A percentile compares a stretch with the other conserved stretches of the same genome.
phyloP scores from a whole-genome alignment of 2,888 invertebrate genomes.

The Drosophila picticornis region DNA sequence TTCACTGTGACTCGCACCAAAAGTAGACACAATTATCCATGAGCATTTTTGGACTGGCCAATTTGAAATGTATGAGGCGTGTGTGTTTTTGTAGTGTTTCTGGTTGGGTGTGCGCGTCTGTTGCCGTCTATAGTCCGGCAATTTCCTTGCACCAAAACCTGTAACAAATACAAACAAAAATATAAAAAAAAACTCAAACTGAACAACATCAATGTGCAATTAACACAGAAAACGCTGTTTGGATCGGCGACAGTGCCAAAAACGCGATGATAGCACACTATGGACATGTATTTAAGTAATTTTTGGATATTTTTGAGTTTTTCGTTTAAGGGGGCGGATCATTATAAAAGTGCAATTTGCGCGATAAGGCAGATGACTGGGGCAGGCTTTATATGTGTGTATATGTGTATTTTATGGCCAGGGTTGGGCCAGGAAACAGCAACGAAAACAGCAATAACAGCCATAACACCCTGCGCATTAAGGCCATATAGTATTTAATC shows the following conservation, averaged over 20 bases:
- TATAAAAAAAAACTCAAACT: constrained; percentile 7
- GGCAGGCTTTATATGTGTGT: constrained; percentile 6
- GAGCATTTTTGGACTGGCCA: constrained; percentile 63
- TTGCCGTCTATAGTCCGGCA: constrained; percentile 39
- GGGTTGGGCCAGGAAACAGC: constrained; percentile 33
- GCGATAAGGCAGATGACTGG: constrained; percentile 57
- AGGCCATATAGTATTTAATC: constrained; percentile 80
- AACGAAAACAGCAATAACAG: constrained; percentile 3
- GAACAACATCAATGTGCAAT: constrained; percentile 56
- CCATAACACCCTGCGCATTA: constrained; percentile 52
- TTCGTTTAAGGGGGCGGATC: constrained; percentile 52
- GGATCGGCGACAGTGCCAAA: constrained; percentile 38
- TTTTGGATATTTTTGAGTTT: constrained; percentile 8
- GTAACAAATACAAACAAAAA: constrained; percentile 42
- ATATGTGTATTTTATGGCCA: constrained; percentile 27
- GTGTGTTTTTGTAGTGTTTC: too few species aligned
- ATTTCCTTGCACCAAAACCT: constrained; percentile 66
- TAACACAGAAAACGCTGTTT: constrained; percentile 57
- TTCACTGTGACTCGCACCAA: constrained; percentile 67
- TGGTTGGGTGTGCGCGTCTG: background rate
- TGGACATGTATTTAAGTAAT: constrained; percentile 43
- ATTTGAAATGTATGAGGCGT: constrained; percentile 35
- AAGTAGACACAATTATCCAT: constrained; percentile 69
- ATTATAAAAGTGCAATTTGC: constrained; percentile 75
- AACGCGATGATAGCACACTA: constrained; percentile 22